Evolutionary conservation across 2,113 vertebrate genomes (phyloP), one percentile per base, ranked within the genome.

Genomic region (Aptenodytes forsteri): DNA sequence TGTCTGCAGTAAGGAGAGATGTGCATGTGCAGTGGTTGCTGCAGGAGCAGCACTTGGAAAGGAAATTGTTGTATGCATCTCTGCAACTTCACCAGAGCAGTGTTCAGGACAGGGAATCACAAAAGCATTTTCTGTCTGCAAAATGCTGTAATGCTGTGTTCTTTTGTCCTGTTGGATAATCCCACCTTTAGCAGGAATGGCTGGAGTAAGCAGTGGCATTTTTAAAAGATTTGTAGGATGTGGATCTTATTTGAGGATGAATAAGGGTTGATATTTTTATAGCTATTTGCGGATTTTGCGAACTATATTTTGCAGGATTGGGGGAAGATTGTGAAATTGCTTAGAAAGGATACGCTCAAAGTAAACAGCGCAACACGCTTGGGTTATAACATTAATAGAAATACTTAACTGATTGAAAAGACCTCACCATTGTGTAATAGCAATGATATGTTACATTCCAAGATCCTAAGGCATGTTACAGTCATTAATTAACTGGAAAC

Each of bases 401-500:
- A 83, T 73, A 67, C 36, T 87, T 85, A 75, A 87, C 70, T 58
- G 87, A 70, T 62, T 82, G 89, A 79, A 61, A 73, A 97, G 87
- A 61, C 62, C 84, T 95, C 84, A 80, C 56, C 40, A 5, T 95
- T 81, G 5, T 79, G 87, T 85, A 96, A 55, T 34, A 91, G 66
- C 82, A 82, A 22, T 82, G 87, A 91, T 84, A 84, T 69, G 42
- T 76, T 83, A 6, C 58, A 85, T 89, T 96, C 81, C 87, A 93
- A 65, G 58, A 62, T 95, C 87, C 87, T 78, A 83, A 95, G 89
- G 87, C 81, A 2, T 83, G 78, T 90, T 91, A 58, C 29, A 73
- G 75, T 81, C 83, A 93, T 94, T 91, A 96, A 95, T 97, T 96
- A 96, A 91, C 58, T 88, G 83, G 58, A 49, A 94, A 95, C 82